These are phyloP conservation scores for Chrysolina oricalcia DNA, from an alignment of 2,888 invertebrate species.

Conservation along the genomic window DNA sequence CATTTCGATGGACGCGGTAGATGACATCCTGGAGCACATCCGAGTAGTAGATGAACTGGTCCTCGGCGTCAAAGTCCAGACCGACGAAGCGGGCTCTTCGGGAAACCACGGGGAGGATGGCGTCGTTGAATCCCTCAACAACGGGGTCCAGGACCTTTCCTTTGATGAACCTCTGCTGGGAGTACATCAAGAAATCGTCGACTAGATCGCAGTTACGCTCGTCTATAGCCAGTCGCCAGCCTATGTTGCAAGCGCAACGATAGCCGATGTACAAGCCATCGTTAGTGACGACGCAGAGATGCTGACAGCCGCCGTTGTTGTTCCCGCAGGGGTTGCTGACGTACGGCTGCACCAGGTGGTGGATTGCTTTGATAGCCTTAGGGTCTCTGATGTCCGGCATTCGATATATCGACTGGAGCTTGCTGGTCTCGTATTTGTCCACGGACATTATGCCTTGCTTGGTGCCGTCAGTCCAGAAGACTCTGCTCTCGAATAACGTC, in stretches of 20 bases:
- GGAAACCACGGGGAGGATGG: conserved; percentile 95
- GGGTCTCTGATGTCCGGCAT: conserved; percentile 87
- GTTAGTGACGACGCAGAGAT: conserved; percentile 92
- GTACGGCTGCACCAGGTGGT: conserved; percentile 83
- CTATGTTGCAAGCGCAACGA: conserved; percentile 93
- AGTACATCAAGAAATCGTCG: conserved; percentile 93
- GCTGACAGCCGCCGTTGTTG: conserved; percentile 92
- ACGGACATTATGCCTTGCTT: conserved; percentile 87
- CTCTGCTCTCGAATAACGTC: conserved; percentile 88
- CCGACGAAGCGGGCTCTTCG: conserved; percentile 94
- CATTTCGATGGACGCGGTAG: conserved; percentile 86
- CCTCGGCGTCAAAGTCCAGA: conserved; percentile 92
- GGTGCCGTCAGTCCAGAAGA: conserved; percentile 94
- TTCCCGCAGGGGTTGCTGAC: conserved; percentile 85
- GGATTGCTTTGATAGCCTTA: conserved; percentile 87
- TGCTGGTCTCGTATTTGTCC: conserved; percentile 82
- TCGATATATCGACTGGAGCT: conserved; percentile 86
- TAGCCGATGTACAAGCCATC: conserved; percentile 85
- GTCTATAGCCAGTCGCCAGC: conserved; percentile 84
- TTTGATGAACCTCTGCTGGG: conserved; percentile 93
- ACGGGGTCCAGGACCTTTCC: conserved; percentile 92
- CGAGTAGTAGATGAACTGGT: conserved; percentile 96
- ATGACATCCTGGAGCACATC: conserved; percentile 97
- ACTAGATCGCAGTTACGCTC: conserved; percentile 87
- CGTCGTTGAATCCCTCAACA: conserved; percentile 93